Percentiles rank a stretch among this genome's conserved stretches.
phyloP scores from a whole-genome alignment of 2,113 vertebrate species.

The Crotalus horridus region DNA sequence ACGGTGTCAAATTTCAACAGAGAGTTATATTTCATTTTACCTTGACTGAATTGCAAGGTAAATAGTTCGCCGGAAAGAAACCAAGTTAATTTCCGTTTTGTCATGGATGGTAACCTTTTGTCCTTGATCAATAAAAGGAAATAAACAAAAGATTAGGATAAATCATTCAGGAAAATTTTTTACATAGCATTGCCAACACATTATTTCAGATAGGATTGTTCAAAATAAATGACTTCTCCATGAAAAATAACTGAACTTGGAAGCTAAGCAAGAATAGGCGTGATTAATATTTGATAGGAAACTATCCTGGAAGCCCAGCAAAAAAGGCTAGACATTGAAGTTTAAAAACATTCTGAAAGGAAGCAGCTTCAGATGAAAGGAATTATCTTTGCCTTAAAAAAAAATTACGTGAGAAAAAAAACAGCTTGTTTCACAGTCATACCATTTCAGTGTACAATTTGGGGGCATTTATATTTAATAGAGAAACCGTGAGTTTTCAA shows the following conservation, averaged over 20 bases:
- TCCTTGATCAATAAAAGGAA: constrained; percentile 62
- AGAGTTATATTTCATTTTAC: constrained; percentile 65
- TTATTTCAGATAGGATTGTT: neutral
- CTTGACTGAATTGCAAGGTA: constrained; percentile 99
- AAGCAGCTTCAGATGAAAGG: neutral
- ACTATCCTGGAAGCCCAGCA: neutral
- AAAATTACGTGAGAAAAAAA: neutral
- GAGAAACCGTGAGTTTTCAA: neutral
- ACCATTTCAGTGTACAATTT: neutral
- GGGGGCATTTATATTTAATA: neutral
- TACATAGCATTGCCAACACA: neutral
- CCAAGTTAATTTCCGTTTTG: constrained; percentile 96
- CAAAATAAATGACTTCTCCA: neutral
- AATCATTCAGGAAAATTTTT: neutral
- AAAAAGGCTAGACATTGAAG: neutral
- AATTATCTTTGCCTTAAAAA: neutral
- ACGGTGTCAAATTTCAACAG: neutral
- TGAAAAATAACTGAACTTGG: neutral
- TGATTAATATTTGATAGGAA: neutral
- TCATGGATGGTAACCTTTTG: constrained; percentile 95
- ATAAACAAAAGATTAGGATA: neutral
- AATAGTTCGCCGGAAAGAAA: constrained; percentile 95
- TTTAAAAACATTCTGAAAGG: neutral
- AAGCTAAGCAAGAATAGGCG: neutral
- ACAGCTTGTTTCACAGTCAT: neutral